Base-by-base conservation (phyloP, 1,140 invertebrate species). In the Anadara kagoshimensis region DNA sequence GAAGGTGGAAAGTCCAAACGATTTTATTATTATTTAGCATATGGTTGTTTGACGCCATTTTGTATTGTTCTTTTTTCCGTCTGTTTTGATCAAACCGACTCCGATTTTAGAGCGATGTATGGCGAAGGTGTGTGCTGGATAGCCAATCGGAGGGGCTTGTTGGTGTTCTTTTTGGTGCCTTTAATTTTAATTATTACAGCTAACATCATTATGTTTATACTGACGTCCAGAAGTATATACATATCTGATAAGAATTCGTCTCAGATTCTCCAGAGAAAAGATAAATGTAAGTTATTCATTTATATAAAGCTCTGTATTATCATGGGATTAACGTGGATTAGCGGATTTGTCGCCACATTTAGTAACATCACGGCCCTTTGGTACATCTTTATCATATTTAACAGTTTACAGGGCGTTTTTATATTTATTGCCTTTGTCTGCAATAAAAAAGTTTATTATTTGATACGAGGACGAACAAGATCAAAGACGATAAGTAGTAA, bases 81-180 rank as follows among this genome's bases (percentile, higher is more conserved):
- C 7, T 54, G 43, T 26, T 18, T 70, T 36, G 68, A 75, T 66
- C n/a, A 54, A 11, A 45, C 73, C 16, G 43, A 36, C 14, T 61
- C 29, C 7, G 45, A 43, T 16, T 70, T 51, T 26, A 58, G 53
- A 41, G 62, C 73, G 4, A 58, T 14, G 26, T 75, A 75, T 49
- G 73, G 73, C 8, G 45, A 49, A 10, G 56, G 51, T 20, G 41
- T 75, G 0, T 75, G 73, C 24, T 76, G 75, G 75, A 76, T 76
- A 26, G 58, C 69, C 49, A 86, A 90, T 36, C 86, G 90, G 16
- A 84, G 85, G 71, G 89, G 91, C 0, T 86, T 93, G 14, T 78
- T 92, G 1, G 77, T 91, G 1, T 92, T 91, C 78, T 93, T 93
- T 74, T 90, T 90, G 1, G 82, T 87, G 0, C 92, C 92, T 0